Evolutionary conservation across 2,888 invertebrate genomes (phyloP).

Genomic region (Troides helena): DNA sequence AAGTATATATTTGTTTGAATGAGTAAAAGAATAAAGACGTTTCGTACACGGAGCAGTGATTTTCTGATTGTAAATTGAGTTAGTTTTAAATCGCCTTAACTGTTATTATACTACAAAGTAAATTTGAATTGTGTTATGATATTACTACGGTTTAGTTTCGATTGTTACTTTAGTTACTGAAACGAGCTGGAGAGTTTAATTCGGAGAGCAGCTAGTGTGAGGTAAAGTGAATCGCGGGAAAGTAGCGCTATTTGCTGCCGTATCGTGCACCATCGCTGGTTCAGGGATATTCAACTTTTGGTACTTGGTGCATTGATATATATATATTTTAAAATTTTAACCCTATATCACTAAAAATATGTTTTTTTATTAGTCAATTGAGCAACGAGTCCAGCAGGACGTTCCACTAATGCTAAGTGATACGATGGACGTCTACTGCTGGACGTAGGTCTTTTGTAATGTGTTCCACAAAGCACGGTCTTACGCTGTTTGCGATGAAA

Average conservation of each 20-base stretch:
- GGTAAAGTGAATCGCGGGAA: slow-evolving; percentile 73
- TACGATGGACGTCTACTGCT: no score
- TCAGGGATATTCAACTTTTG: slow-evolving; percentile 53
- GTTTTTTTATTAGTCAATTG: no score
- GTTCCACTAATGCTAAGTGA: no score
- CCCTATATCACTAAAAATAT: no score
- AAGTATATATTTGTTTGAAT: slow-evolving; percentile 38
- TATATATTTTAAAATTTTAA: background rate
- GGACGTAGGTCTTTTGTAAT: no score
- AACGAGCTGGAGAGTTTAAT: slow-evolving; percentile 40
- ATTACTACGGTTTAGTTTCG: slow-evolving; percentile 38
- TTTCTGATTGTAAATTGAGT: slow-evolving; percentile 59
- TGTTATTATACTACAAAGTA: slow-evolving; percentile 23
- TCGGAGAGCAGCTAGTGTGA: slow-evolving; percentile 64
- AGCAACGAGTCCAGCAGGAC: no score
- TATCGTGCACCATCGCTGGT: slow-evolving; percentile 74
- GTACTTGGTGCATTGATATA: slow-evolving; percentile 5
- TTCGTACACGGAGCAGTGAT: slow-evolving; percentile 47
- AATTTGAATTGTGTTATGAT: slow-evolving; percentile 8
- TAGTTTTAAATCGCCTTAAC: slow-evolving; percentile 42
- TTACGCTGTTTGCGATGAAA: no score
- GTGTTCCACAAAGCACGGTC: no score
- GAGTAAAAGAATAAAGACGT: slow-evolving; percentile 37
- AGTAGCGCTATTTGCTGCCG: slow-evolving; percentile 78
- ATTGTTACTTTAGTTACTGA: slow-evolving; percentile 31